phyloP scores from a whole-genome alignment of 2,113 vertebrate genomes.

The Lamprologus tigripictilis region DNA sequence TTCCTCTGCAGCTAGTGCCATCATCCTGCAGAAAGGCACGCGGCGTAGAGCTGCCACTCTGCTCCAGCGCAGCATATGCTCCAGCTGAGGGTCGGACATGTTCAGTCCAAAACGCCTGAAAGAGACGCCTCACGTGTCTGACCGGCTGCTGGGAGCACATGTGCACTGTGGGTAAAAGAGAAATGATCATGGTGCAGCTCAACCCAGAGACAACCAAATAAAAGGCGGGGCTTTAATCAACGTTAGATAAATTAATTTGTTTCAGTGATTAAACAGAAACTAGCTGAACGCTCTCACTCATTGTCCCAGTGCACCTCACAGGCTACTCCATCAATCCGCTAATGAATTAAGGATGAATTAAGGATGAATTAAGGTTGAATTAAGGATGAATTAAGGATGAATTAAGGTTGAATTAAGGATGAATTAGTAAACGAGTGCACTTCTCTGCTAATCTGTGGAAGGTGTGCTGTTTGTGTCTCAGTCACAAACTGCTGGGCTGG shows the following conservation, averaged over 20 bases:
- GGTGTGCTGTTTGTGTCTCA: conserved; percentile 52
- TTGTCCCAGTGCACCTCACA: background rate
- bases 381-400: no score
- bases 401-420: background rate
- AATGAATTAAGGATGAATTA: background rate
- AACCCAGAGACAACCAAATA: background rate
- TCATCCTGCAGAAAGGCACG: conserved; percentile 48
- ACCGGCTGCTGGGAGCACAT: conserved; percentile 1
- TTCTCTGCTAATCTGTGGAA: conserved; percentile 44
- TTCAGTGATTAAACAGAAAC: background rate
- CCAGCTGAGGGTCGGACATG: conserved; percentile 67
- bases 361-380: fast-evolving
- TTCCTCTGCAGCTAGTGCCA: conserved; percentile 58
- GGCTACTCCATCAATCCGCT: background rate
- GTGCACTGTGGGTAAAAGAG: background rate
- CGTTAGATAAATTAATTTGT: background rate
- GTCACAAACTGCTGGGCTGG: conserved; percentile 58
- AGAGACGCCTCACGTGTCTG: conserved; percentile 48
- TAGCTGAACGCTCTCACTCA: fast-evolving
- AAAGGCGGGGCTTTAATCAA: background rate
- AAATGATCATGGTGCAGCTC: background rate
- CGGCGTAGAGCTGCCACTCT: conserved; percentile 34
- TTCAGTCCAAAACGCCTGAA: conserved; percentile 58
- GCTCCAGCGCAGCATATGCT: conserved; percentile 67
- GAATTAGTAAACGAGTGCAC: background rate